Percentiles rank a stretch among this genome's conserved stretches.
Evolutionary conservation across 2,113 vertebrate species (phyloP).

Genomic region (Sakesphorus luctuosus): DNA sequence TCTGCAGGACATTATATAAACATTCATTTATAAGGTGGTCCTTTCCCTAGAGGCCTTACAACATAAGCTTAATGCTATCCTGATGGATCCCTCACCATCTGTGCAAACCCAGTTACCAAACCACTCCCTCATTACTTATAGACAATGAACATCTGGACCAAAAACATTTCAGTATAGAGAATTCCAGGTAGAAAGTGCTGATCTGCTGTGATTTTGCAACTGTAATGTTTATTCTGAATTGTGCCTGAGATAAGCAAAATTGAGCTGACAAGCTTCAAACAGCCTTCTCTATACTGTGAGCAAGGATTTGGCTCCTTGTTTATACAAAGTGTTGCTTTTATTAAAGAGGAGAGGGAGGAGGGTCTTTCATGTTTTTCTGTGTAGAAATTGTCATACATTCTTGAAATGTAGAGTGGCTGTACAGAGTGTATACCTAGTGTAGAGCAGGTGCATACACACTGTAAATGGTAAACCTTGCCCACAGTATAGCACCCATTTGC

Average conservation of each 20-base stretch:
- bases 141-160: background rate
- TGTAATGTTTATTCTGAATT: background rate
- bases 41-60: background rate
- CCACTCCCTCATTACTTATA: background rate
- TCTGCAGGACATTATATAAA: background rate
- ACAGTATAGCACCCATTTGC: rapidly evolving
- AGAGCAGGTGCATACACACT: background rate
- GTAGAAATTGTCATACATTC: background rate
- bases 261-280: background rate
- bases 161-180: background rate
- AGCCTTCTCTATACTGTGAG: background rate
- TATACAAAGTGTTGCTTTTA: background rate
- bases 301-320: background rate
- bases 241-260: background rate
- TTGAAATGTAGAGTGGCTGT: background rate
- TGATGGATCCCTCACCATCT: background rate
- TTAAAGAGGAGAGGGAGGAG: background rate
- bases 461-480: background rate
- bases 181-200: background rate
- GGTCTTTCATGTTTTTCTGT: background rate
- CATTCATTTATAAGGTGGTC: background rate
- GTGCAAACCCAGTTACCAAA: background rate
- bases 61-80: background rate
- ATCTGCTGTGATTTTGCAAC: background rate
- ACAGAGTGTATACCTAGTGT: too few species aligned